These are phyloP conservation scores for Sorex araneus DNA, from an alignment of 2,113 vertebrate species.

Conservation along the genomic window DNA sequence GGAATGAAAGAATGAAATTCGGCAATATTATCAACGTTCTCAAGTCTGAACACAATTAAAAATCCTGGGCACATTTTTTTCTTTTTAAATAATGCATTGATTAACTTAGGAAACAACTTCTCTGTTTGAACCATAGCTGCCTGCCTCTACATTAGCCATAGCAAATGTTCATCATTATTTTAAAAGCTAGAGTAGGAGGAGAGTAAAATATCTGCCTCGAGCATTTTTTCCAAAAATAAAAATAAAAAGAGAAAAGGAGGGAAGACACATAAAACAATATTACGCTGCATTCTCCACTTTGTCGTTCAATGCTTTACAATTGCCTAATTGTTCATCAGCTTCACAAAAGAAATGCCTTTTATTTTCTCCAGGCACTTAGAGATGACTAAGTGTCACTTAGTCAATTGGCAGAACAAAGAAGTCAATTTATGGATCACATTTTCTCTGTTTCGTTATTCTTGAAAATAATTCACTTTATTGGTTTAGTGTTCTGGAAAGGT, in stretches of 20 bases:
- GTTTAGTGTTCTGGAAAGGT: conserved; percentile 82
- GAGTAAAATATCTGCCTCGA: conserved; percentile 67
- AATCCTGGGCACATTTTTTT: conserved; percentile 35
- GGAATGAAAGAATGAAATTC: conserved; percentile 60
- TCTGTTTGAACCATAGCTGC: conserved; percentile 42
- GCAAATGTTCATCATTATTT: conserved; percentile 60
- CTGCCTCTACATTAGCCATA: conserved; percentile 9
- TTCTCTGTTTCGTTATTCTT: conserved; percentile 84
- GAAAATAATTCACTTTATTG: conserved; percentile 87
- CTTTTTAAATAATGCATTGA: conserved; percentile 39
- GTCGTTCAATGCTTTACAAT: conserved; percentile 79
- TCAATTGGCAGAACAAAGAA: conserved; percentile 88
- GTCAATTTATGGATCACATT: conserved; percentile 87
- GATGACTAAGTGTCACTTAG: conserved; percentile 88
- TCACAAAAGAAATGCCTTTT: conserved; percentile 87
- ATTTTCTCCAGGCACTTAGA: conserved; percentile 87
- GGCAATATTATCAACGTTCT: conserved; percentile 50
- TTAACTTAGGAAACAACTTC: conserved; percentile 64
- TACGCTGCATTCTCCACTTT: conserved; percentile 78
- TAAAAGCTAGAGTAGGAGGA: conserved; percentile 72
- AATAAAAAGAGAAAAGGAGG: conserved; percentile 74
- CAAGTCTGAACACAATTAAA: conserved; percentile 73
- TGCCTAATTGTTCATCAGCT: conserved; percentile 85
- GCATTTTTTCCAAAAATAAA: conserved; percentile 80
- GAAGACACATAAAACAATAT: conserved; percentile 78